Percentiles rank a stretch among this genome's conserved stretches.
Evolutionary conservation across 2,888 invertebrate species (phyloP).

Genomic region (Abrostola triplasia): DNA sequence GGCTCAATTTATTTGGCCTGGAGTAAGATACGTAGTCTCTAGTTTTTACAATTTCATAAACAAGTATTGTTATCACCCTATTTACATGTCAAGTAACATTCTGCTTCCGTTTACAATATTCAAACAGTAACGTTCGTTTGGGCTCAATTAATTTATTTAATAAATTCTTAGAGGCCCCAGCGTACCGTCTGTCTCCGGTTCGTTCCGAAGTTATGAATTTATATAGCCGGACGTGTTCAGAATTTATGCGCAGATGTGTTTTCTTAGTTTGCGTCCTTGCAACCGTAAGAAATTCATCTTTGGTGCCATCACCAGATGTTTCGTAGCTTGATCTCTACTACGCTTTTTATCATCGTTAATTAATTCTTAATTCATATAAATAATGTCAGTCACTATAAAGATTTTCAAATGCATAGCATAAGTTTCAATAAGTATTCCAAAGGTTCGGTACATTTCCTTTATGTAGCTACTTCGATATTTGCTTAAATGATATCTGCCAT

Average conservation of each 20-base stretch:
- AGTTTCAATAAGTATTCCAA: no score
- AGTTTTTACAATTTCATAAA: not conserved
- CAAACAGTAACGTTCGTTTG: conserved; percentile 75
- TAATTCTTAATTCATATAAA: conserved; percentile 47
- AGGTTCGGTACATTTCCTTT: no score
- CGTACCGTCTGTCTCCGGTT: conserved; percentile 79
- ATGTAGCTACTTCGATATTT: no score
- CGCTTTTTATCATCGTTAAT: conserved; percentile 44
- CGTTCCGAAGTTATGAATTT: conserved; percentile 83
- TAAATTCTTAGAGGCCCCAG: conserved; percentile 79
- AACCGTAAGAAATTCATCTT: conserved; percentile 64
- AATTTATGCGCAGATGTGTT: conserved; percentile 81
- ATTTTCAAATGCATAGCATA: no score
- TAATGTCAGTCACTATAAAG: not conserved
- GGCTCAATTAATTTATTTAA: conserved; percentile 85
- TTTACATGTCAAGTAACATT: conserved; percentile 9
- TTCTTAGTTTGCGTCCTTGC: conserved; percentile 75
- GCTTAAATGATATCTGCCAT: no score
- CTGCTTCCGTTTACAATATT: conserved; percentile 65
- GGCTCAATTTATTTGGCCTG: no score
- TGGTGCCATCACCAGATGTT: conserved; percentile 65
- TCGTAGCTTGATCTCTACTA: conserved; percentile 47
- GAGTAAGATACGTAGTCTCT: not conserved
- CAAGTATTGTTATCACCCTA: not conserved
- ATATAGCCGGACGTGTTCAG: conserved; percentile 83